These are phyloP conservation scores for Corvus moneduloides DNA, from an alignment of 2,113 vertebrate species.

Conservation along the genomic window DNA sequence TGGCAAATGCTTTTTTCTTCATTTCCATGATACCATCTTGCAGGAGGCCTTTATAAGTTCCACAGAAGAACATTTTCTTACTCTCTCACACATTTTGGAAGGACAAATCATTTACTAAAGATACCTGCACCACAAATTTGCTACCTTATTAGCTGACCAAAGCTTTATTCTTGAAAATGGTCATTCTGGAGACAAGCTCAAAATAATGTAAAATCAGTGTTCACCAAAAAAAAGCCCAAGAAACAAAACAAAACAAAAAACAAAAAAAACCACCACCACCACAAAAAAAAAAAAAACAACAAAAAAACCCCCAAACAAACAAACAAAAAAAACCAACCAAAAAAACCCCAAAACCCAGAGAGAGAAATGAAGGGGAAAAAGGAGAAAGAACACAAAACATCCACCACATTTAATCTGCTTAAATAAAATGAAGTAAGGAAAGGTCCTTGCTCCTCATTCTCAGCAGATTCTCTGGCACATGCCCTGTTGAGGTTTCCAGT, in stretches of 20 bases:
- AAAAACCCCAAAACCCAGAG: too few species aligned
- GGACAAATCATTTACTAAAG: background rate
- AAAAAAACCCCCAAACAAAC: too few species aligned
- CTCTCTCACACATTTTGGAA: background rate
- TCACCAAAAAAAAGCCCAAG: background rate
- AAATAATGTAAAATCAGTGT: background rate
- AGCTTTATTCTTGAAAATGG: background rate
- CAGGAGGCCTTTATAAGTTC: background rate
- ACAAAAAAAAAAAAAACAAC: background rate
- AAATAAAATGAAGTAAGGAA: background rate
- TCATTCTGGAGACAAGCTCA: background rate
- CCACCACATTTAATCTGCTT: background rate
- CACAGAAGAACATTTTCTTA: background rate
- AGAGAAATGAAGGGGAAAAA: accelerated
- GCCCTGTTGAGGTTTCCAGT: background rate
- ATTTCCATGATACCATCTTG: background rate
- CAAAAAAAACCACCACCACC: too few species aligned
- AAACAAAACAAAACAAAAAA: too few species aligned
- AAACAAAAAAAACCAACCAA: too few species aligned
- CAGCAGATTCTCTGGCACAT: background rate
- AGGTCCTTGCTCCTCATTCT: background rate
- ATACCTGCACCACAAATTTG: background rate
- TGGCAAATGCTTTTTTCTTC: background rate
- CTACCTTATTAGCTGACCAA: background rate
- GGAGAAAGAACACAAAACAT: background rate